Base-by-base conservation (phyloP, 1,140 invertebrate species). In the Drosophila jambulina region DNA sequence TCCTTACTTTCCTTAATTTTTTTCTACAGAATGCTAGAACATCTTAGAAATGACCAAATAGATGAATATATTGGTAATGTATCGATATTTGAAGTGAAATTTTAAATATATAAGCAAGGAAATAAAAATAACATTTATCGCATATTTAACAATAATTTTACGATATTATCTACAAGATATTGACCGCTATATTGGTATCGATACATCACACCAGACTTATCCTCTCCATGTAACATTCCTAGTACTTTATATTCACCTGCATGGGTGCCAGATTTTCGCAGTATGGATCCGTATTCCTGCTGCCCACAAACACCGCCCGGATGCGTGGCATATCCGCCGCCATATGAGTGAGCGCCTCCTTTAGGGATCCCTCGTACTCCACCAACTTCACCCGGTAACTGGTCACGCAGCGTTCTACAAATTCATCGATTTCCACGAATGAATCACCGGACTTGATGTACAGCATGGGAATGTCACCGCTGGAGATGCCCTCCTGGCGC, bases 281-380 rank as follows among this genome's bases (percentile, higher is more conserved):
- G 90, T 95, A 95, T 0, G 98, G 97, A 94, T 99, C 98, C 9
- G 95, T 96, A 72, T 95, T 94, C 77, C 98, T 94, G 21, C 96
- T 97, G 36, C 98, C 98, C 96, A 99, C 97, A 4, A 99, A 93
- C 61, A 97, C 96, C 4, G 96, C 97, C 93, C 97, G 96, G 8
- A 98, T 94, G 49, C 95, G 91, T 1, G 94, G 94, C 88, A 96
- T 95, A 15, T 95, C 93, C 1, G 94, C 80, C 12, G 97, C 90
- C 49, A 98, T 92, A 21, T 93, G 93, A 27, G 91, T 82, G 21
- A 99, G 92, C 2, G 95, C 96, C 25, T 93, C 88, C 93, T 96
- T 97, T 63, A 99, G 96, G 45, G 95, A 95, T 0, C 95, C 95
- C 68, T 95, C 93, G 57, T 95, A 95, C n/a, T 94, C 95, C 25